phyloP scores from a whole-genome alignment of 2,113 vertebrate genomes.

The Orthonyx spaldingii region DNA sequence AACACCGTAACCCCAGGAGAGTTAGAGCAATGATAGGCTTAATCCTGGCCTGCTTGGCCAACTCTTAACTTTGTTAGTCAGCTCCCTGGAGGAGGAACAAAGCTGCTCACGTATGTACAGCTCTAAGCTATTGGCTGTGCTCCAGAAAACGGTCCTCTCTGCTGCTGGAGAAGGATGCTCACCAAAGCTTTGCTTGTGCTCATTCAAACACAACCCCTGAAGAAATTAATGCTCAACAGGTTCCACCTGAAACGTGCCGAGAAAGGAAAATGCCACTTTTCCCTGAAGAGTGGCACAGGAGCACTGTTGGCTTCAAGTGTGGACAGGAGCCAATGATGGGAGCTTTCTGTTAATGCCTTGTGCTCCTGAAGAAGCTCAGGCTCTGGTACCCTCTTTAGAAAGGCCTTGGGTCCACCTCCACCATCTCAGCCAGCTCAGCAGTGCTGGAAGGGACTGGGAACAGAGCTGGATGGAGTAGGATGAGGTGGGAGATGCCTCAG shows the following conservation, averaged over 20 bases:
- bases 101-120: neutral
- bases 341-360: neutral
- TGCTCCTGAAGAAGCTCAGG: neutral
- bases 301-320: neutral
- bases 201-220: neutral
- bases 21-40: neutral
- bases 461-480: neutral
- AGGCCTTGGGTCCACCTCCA: neutral
- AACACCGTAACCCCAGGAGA: neutral
- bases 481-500: neutral
- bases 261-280: neutral
- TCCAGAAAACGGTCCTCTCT: neutral
- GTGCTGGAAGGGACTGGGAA: neutral
- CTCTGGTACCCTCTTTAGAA: neutral
- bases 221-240: neutral
- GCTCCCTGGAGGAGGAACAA: slow-evolving; percentile 30
- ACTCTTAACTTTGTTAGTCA: slow-evolving; percentile 24
- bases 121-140: slow-evolving; percentile 14
- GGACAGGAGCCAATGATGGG: neutral
- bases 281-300: accelerated
- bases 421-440: neutral
- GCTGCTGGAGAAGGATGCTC: neutral
- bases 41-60: slow-evolving; percentile 7
- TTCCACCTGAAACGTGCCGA: neutral
- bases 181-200: neutral